Percentiles rank a stretch among this genome's conserved stretches.
Evolutionary conservation across 2,797 vertebrate species (phyloP).

Genomic region (Eutrigla gurnardus): DNA sequence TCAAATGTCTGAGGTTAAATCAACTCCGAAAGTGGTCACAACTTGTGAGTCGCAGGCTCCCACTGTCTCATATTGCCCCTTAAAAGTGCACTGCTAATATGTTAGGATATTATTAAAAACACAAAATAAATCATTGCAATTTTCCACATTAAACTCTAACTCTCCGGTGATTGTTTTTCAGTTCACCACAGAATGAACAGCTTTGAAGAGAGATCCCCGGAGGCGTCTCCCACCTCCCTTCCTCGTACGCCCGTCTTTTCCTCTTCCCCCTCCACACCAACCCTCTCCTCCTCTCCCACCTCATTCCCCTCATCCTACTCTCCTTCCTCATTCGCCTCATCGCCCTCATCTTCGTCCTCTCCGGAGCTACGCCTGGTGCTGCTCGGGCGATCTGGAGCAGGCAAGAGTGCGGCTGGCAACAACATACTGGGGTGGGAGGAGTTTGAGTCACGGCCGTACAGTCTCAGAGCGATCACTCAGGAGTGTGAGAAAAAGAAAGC

Average conservation of each 20-base stretch:
- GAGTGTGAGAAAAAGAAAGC: conserved; percentile 78
- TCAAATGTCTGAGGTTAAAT: conserved; percentile 68
- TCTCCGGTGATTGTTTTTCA: conserved; percentile 43
- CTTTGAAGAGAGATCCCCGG: conserved; percentile 57
- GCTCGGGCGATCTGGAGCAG: conserved; percentile 78
- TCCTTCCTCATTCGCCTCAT: not conserved
- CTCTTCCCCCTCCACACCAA: conserved; percentile 11
- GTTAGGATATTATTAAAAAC: not conserved
- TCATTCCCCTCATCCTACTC: not conserved
- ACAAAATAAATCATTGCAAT: not conserved
- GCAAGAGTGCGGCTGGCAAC: conserved; percentile 83
- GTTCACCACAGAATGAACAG: conserved; percentile 75
- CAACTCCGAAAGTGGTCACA: conserved; percentile 51
- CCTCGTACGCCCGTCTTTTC: conserved; percentile 31
- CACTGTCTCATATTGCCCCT: not conserved
- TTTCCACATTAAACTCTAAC: not conserved
- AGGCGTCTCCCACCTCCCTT: conserved; percentile 37
- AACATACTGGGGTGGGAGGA: conserved; percentile 72
- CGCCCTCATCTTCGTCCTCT: conserved; percentile 29
- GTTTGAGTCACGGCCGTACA: conserved; percentile 65
- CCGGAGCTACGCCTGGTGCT: conserved; percentile 82
- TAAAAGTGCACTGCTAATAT: not conserved
- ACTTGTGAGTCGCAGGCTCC: conserved; percentile 70
- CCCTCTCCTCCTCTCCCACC: conserved; percentile 25
- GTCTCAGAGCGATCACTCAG: conserved; percentile 61